phyloP scores from a whole-genome alignment of 2,888 invertebrate species.

The Norana najaformis region DNA sequence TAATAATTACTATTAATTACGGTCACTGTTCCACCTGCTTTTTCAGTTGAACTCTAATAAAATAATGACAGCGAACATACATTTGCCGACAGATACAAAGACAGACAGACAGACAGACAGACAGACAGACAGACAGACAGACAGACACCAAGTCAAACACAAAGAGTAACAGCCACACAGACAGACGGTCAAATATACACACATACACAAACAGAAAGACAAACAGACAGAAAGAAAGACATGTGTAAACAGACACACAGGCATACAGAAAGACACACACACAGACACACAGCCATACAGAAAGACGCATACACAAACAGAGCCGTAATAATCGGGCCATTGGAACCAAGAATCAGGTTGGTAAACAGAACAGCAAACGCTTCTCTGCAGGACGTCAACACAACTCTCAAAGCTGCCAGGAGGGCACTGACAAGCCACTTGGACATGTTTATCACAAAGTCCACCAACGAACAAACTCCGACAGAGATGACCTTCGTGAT shows the following conservation, averaged over 20 bases:
- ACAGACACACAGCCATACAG: background rate
- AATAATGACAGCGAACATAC: too few species aligned
- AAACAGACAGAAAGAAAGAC: background rate
- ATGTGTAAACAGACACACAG: too few species aligned
- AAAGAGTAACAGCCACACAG: background rate
- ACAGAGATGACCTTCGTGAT: background rate
- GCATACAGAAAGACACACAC: background rate
- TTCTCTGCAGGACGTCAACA: background rate
- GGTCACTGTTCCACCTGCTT: too few species aligned
- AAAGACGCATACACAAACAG: background rate
- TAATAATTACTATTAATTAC: too few species aligned
- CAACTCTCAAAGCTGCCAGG: background rate
- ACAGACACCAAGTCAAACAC: too few species aligned
- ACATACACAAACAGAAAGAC: background rate
- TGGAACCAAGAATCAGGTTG: background rate
- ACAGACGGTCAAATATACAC: background rate
- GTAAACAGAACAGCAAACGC: background rate
- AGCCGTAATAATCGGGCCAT: background rate
- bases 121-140: too few species aligned
- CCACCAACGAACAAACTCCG: background rate
- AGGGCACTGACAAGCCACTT: background rate
- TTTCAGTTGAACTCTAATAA: too few species aligned
- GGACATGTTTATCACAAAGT: background rate
- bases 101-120: background rate
- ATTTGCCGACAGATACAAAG: background rate